Conservation (phyloP, 2,797 vertebrate genomes). For the Anolis apletophallus region DNA sequence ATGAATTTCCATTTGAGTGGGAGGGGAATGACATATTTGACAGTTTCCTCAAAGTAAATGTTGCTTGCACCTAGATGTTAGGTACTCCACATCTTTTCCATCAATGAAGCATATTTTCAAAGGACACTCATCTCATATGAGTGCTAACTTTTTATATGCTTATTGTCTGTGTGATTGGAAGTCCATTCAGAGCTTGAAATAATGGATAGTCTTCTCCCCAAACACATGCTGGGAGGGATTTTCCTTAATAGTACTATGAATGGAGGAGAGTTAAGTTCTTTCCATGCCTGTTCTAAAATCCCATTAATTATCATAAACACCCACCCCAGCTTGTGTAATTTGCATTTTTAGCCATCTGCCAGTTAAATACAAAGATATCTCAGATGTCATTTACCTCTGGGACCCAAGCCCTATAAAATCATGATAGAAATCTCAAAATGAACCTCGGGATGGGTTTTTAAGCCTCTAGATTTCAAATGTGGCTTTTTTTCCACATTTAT, state of each 20-base stretch:
- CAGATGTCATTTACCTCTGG: neutral
- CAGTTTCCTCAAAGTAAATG: neutral
- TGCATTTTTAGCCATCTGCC: neutral
- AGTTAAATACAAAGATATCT: neutral
- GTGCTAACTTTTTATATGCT: neutral
- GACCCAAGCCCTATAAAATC: neutral
- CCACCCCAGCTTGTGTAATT: neutral
- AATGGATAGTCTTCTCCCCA: neutral
- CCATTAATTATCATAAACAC: neutral
- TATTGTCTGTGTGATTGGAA: neutral
- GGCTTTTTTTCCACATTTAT: conserved; percentile 72
- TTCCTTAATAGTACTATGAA: neutral
- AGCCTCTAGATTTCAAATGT: conserved; percentile 48
- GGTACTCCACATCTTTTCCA: neutral
- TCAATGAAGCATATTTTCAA: neutral
- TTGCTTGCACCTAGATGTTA: neutral
- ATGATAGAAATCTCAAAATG: conserved; percentile 43
- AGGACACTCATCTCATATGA: neutral
- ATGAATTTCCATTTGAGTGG: neutral
- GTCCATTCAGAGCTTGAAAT: neutral
- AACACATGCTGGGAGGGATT: neutral
- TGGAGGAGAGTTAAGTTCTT: neutral
- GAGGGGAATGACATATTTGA: neutral
- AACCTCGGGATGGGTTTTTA: conserved; percentile 54
- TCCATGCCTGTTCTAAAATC: neutral